Conservation (phyloP, 2,797 vertebrate genomes). For the Sebastes umbrosus region DNA sequence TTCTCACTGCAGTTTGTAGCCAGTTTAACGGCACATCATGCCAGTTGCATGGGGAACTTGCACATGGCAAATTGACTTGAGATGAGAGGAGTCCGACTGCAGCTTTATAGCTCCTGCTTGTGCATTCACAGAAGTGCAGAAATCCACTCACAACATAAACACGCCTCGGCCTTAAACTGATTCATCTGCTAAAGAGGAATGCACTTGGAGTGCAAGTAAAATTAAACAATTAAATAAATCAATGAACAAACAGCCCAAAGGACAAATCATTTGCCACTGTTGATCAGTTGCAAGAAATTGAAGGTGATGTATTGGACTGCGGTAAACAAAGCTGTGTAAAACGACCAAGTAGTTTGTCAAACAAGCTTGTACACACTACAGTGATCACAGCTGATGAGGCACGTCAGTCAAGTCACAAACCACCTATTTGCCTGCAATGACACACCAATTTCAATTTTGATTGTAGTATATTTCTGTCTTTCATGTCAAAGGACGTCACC, state of each 20-base stretch:
- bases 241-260: slow-evolving; percentile 35
- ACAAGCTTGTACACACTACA: slow-evolving; percentile 4
- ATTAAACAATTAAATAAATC: slow-evolving; percentile 43
- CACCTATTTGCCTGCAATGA: neutral
- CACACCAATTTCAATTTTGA: neutral
- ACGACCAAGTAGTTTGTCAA: slow-evolving; percentile 20
- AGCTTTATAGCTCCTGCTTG: neutral
- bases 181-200: neutral
- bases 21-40: slow-evolving; percentile 22
- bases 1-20: slow-evolving; percentile 15
- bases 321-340: slow-evolving; percentile 27
- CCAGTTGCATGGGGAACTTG: slow-evolving; percentile 10
- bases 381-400: slow-evolving; percentile 14
- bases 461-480: slow-evolving; percentile 4
- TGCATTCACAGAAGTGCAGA: neutral
- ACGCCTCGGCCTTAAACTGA: neutral
- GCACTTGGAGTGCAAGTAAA: neutral
- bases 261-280: slow-evolving; percentile 17
- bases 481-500: neutral
- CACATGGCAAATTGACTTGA: slow-evolving; percentile 8
- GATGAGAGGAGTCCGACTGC: neutral
- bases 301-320: slow-evolving; percentile 3
- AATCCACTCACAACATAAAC: neutral
- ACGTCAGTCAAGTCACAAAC: slow-evolving; percentile 24
- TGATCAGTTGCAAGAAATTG: slow-evolving; percentile 12